Evolutionary conservation across 2,888 invertebrate genomes (phyloP), one percentile per base, ranked within the genome.

Genomic region (Quadriops clusia): DNA sequence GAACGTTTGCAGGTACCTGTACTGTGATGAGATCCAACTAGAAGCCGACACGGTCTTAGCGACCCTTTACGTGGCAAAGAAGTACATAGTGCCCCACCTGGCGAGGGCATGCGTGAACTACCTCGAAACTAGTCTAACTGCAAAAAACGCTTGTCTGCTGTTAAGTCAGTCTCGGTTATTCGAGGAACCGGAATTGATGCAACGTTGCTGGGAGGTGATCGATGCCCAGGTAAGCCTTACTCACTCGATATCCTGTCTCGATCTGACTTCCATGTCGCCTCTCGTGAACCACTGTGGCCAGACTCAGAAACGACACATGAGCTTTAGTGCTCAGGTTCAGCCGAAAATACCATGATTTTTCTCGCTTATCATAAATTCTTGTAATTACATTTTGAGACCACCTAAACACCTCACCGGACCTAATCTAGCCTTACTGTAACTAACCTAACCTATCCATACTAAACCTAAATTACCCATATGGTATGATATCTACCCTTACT

Each of bases 141-240:
- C 94, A 46, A 85, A 87, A 65, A 95, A 95, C 68, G 93, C 93
- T 43, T 94, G 94, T 62, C 73, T 95, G 45, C 74, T 95, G 45
- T 72, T 95, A 50, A 91, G 91, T 62, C 94, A 95, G 63, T 90
- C 91, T 42, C 70, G 91, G 47, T 72, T 95, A 35, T 94, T 94
- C 67, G 94, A 95, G 64, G 94, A 95, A 63, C 87, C 90, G 34
- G 93, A 94, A 58, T 70, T 95, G 47, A 93, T 93, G 90, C 85
- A 90, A 63, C 72, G 90, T 46, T 91, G 91, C 67, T 91, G 90
- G 90, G 90, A 91, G 70, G 93, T 94, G 39, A 93, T 95, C 57
- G 94, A 94, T 65, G 94, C 94, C 32, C 86, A 86, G 82, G 85
- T 85, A 76, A 73, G 74, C 66, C 53, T 61, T 34, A 43, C 51